Conservation (phyloP, 2,797 vertebrate species). For the Enoplosus armatus region DNA sequence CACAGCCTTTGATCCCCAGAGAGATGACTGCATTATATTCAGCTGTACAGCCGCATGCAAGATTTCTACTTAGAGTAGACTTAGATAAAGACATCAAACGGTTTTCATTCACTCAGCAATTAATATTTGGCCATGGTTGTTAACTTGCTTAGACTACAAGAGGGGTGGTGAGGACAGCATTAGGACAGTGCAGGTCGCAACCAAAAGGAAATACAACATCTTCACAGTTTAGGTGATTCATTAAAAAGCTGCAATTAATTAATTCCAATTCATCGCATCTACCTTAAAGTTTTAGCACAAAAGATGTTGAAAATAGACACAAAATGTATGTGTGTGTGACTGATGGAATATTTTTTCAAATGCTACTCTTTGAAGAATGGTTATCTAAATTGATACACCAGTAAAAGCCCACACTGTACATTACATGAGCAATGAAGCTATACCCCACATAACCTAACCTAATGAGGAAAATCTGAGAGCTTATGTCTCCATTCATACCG, state of each 20-base stretch:
- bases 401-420: constrained; percentile 44
- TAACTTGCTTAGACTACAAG: neutral
- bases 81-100: constrained; percentile 25
- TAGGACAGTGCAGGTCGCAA: constrained; percentile 3
- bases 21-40: constrained; percentile 34
- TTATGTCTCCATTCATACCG: constrained; percentile 43
- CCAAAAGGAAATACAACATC: neutral
- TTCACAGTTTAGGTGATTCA: neutral
- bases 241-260: neutral
- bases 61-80: neutral
- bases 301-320: neutral
- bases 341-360: constrained; percentile 8
- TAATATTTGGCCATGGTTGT: neutral
- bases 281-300: neutral
- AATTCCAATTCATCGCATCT: neutral
- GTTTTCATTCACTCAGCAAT: constrained; percentile 23
- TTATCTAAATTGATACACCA: constrained; percentile 30
- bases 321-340: neutral
- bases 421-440: constrained; percentile 35
- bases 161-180: neutral
- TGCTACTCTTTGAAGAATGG: constrained; percentile 20
- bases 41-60: neutral
- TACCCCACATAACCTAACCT: constrained; percentile 42
- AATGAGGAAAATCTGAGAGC: constrained; percentile 56
- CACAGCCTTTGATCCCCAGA: constrained; percentile 37